Conservation (phyloP, 2,888 invertebrate genomes). For the Rotaria sp. region DNA sequence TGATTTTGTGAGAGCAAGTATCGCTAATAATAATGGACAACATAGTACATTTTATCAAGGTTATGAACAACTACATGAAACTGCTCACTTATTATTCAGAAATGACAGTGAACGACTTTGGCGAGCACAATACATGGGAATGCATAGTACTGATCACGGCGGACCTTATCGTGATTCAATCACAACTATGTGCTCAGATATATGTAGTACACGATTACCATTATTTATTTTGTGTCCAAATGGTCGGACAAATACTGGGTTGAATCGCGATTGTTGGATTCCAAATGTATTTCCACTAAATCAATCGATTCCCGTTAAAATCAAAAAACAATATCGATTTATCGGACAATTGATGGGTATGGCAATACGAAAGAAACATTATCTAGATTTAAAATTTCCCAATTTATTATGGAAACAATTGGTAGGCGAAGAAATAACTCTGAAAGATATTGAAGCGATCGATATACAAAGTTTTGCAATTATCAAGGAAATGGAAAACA, state of each 20-base stretch:
- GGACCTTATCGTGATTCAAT: not conserved
- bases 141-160: not conserved
- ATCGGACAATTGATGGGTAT: not conserved
- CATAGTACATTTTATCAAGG: not conserved
- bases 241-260: not conserved
- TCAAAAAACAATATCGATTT: not conserved
- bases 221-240: slow-evolving; percentile 1
- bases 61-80: not conserved
- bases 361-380: not conserved
- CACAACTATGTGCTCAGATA: not conserved
- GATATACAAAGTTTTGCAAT: not conserved
- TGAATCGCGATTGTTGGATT: not conserved
- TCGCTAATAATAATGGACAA: not conserved
- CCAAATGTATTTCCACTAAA: not conserved
- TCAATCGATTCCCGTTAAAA: not conserved
- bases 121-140: not conserved
- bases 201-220: not conserved
- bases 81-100: not conserved
- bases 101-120: not conserved
- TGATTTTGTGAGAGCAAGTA: not conserved
- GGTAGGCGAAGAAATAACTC: not conserved
- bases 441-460: not conserved
- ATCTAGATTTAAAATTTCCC: not conserved
- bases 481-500: not conserved
- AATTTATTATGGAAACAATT: not conserved